These are phyloP conservation scores for Spondyliosoma cantharus DNA, from an alignment of 2,797 vertebrate genomes.

Conservation along the genomic window DNA sequence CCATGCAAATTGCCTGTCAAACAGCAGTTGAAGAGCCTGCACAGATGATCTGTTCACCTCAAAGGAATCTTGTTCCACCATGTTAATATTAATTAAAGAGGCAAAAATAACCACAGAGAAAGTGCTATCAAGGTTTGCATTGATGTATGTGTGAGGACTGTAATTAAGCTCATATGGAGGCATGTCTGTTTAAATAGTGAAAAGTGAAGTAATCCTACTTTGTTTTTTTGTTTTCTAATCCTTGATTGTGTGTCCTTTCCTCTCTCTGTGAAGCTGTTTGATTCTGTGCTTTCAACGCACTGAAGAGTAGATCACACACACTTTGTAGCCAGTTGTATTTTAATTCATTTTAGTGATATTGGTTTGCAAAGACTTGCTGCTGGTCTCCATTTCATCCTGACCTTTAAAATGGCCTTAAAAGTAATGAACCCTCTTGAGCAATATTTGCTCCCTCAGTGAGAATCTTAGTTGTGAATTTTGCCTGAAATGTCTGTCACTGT, in stretches of 20 bases:
- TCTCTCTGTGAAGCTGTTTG: slow-evolving; percentile 70
- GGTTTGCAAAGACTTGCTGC: slow-evolving; percentile 83
- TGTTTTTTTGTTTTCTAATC: slow-evolving; percentile 56
- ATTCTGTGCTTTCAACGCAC: slow-evolving; percentile 54
- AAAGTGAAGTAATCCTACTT: slow-evolving; percentile 78
- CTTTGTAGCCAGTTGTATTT: slow-evolving; percentile 85
- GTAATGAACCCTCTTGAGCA: slow-evolving; percentile 91
- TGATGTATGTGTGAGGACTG: slow-evolving; percentile 31
- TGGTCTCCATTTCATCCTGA: slow-evolving; percentile 84
- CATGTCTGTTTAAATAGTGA: slow-evolving; percentile 67
- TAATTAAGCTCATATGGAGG: slow-evolving; percentile 48
- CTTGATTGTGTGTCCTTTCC: slow-evolving; percentile 73
- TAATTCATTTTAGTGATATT: slow-evolving; percentile 83
- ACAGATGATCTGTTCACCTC: neutral
- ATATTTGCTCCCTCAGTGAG: slow-evolving; percentile 92
- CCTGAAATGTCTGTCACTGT: slow-evolving; percentile 85
- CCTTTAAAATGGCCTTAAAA: slow-evolving; percentile 92
- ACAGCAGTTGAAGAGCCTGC: slow-evolving; percentile 7
- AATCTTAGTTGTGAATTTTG: slow-evolving; percentile 85
- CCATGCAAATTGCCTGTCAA: slow-evolving; percentile 26
- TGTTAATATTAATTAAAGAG: slow-evolving; percentile 17
- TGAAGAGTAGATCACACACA: slow-evolving; percentile 59
- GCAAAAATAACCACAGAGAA: slow-evolving; percentile 20
- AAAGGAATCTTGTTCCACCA: slow-evolving; percentile 8
- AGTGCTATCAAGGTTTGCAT: slow-evolving; percentile 13